A percentile compares a stretch with the other conserved stretches of the same genome.
Evolutionary conservation across 2,888 invertebrate species (phyloP).

Genomic region (Acrobasis repandana): DNA sequence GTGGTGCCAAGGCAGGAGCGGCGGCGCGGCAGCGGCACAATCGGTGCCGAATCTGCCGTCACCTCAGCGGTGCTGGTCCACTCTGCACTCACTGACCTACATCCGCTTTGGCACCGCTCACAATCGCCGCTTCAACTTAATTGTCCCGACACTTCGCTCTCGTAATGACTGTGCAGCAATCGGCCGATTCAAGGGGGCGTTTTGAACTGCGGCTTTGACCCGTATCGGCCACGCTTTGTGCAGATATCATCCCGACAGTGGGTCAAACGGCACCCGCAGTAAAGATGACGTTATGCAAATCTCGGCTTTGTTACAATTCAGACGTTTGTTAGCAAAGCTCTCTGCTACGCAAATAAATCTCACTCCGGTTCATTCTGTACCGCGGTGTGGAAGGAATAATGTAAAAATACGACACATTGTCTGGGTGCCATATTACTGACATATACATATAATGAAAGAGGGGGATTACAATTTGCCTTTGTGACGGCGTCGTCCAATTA

Average conservation of each 20-base stretch:
- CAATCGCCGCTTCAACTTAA: constrained; percentile 82
- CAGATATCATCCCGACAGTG: constrained; percentile 52
- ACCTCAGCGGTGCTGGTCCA: constrained; percentile 71
- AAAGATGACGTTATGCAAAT: constrained; percentile 67
- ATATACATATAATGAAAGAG: constrained; percentile 70
- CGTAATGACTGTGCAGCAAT: constrained; percentile 80
- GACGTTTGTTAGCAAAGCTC: constrained; percentile 61
- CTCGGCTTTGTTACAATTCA: constrained; percentile 56
- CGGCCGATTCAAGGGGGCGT: constrained; percentile 75
- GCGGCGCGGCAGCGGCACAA: constrained; percentile 54
- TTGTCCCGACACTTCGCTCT: constrained; percentile 81
- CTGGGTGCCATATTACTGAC: constrained; percentile 65
- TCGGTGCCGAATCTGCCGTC: constrained; percentile 55
- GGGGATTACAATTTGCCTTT: constrained; percentile 82
- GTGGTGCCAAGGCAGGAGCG: constrained; percentile 57
- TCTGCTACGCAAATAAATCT: constrained; percentile 50
- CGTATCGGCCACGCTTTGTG: constrained; percentile 52
- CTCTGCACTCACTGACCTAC: constrained; percentile 76
- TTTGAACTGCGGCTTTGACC: constrained; percentile 56
- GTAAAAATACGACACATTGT: constrained; percentile 65
- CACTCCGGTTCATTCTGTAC: constrained; percentile 39
- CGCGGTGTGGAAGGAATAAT: constrained; percentile 46
- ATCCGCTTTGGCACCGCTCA: constrained; percentile 81
- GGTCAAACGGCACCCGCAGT: constrained; percentile 61
- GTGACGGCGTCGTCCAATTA: constrained; percentile 80